phyloP scores from a whole-genome alignment of 64 coral and sea anemone species.

The Actinia tenebrosa region DNA sequence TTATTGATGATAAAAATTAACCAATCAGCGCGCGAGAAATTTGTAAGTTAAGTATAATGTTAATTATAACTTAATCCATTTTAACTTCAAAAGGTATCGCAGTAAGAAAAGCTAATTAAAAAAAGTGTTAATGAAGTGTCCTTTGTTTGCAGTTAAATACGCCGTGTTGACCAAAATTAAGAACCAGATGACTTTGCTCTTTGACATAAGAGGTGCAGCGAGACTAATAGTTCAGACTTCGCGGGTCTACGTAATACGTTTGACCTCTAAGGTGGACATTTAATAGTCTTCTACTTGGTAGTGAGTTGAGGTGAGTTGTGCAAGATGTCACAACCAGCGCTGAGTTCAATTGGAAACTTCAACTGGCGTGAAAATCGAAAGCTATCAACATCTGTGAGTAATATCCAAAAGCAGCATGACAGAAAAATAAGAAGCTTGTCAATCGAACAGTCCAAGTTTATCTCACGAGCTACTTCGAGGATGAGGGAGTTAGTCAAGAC shows the following conservation, averaged over 20 bases:
- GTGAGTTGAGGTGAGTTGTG: not conserved
- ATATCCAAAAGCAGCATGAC: not conserved
- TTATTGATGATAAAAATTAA: no score
- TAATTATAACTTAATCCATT: no score
- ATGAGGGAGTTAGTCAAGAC: not conserved
- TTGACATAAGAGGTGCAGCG: not conserved
- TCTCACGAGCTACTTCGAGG: not conserved
- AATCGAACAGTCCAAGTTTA: not conserved
- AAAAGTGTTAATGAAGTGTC: not conserved
- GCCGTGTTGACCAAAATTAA: not conserved
- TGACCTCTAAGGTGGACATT: not conserved
- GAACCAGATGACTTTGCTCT: not conserved
- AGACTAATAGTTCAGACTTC: not conserved
- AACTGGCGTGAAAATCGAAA: not conserved
- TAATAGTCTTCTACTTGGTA: no score
- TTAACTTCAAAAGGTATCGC: not conserved
- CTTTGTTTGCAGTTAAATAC: not conserved
- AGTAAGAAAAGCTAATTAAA: not conserved
- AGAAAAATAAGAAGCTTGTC: not conserved
- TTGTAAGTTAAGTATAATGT: no score
- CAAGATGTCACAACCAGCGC: not conserved
- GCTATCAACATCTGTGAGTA: not conserved
- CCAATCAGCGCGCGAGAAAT: no score
- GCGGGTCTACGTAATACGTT: not conserved
- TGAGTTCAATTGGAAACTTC: not conserved